phyloP scores from a whole-genome alignment of 1,140 invertebrate genomes.

The Ceratosolen solmsi region DNA sequence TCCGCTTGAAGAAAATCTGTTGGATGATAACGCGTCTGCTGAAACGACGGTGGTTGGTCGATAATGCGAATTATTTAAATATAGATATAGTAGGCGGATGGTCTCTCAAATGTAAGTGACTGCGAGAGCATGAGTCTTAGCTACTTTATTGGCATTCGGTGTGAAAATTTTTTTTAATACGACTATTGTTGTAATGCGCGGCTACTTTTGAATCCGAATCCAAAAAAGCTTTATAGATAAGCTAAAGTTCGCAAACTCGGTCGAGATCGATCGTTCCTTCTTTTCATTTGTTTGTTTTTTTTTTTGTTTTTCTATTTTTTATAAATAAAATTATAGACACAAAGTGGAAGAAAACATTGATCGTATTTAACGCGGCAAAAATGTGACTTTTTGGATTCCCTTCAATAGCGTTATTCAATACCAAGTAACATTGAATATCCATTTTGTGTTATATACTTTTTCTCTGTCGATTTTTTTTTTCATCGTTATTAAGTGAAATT shows the following conservation, averaged over 20 bases:
- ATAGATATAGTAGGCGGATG: not conserved
- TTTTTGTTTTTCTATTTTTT: conserved; percentile 13
- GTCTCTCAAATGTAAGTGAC: not conserved
- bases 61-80: not conserved
- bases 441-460: conserved; percentile 20
- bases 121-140: conserved; percentile 16
- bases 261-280: conserved; percentile 27
- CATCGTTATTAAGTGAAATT: not conserved
- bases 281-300: conserved; percentile 21
- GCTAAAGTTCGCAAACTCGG: conserved; percentile 2
- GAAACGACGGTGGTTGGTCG: conserved; percentile 9
- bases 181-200: not conserved
- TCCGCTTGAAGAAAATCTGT: not conserved
- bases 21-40: not conserved
- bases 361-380: conserved; percentile 23
- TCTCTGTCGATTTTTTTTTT: not conserved
- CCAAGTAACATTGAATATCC: not conserved
- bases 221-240: conserved; percentile 31
- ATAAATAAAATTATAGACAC: conserved; percentile 3
- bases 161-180: conserved; percentile 20
- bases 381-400: conserved; percentile 29
- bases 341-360: conserved; percentile 28
- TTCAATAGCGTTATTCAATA: conserved; percentile 16
- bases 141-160: conserved; percentile 8
- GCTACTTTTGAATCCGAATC: not conserved